These are phyloP conservation scores for Oligia fasciuncula DNA, from an alignment of 2,888 invertebrate genomes.

Conservation along the genomic window DNA sequence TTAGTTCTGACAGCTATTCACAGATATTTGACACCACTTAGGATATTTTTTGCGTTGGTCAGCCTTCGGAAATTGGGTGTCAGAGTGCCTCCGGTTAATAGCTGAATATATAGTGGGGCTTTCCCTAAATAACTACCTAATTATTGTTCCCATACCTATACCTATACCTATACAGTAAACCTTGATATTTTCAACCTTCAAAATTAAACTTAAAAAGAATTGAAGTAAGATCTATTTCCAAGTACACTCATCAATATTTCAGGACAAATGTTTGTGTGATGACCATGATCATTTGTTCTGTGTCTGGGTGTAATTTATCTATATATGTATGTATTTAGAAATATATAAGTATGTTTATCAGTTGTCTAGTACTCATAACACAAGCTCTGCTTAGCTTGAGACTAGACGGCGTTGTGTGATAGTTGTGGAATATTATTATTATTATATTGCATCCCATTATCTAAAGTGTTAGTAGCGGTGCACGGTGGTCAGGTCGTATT, in stretches of 20 bases:
- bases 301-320: no score
- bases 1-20: background rate
- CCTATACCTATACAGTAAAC: no score
- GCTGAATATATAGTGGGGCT: background rate
- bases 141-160: background rate
- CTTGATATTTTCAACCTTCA: background rate
- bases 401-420: no score
- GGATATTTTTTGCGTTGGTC: background rate
- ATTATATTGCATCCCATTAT: constrained; percentile 51
- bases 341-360: no score
- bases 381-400: no score
- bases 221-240: background rate
- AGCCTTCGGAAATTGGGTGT: background rate
- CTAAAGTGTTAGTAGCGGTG: constrained; percentile 28
- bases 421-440: no score
- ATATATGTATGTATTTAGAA: no score
- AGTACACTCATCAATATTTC: constrained; percentile 18
- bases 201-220: constrained; percentile 4
- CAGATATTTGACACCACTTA: background rate
- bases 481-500: constrained; percentile 36
- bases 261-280: no score
- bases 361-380: no score
- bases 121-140: background rate
- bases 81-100: background rate
- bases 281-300: no score